Base-by-base conservation (phyloP, 2,797 vertebrate species). In the Helostoma temminkii region DNA sequence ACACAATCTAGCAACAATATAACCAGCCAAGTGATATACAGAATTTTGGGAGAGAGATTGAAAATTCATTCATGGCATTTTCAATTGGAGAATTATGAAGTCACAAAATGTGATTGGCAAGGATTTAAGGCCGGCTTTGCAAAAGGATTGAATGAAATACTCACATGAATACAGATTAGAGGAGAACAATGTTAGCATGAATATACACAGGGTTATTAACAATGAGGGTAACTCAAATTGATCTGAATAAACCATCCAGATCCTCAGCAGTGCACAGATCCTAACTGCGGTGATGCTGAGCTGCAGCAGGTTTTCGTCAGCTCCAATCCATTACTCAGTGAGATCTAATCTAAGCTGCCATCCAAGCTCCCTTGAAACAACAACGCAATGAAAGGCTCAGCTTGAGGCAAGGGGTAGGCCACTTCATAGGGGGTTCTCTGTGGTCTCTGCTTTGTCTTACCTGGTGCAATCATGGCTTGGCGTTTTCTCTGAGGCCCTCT, bases 161-260 rank as follows among this genome's bases (percentile, higher is more conserved):
- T 88, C 74, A 67, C 77, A 63, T 93, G 90, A 93, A 92, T 93
- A 91, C 90, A 91, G 89, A 92, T 93, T 92, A 93, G 90, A 84
- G 75, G 67, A 78, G 86, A 89, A 93, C 84, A 87, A 92, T 91
- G 93, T 93, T 91, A 92, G 90, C 84, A 83, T 90, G 86, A 90
- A 91, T 88, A 92, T 87, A 93, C 82, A 84, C 84, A 86, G 80
- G 83, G 88, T 89, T 92, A 92, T 93, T 92, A 92, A 91, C 87
- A 91, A 91, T 78, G 81, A 90, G 82, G 87, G 85, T 74, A 86
- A 88, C 89, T 91, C 83, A 82, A 91, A 91, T 84, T 91, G 90
- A 93, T 91, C 89, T 64, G 85, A 91, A 89, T 90, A 91, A 91
- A 93, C 68, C 89, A 82, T 81, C 75, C 66, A 83, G 89, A 89